Percentiles rank a stretch among this genome's conserved stretches.
Conservation (phyloP, 92 coral and sea anemone species). For the Muricea muricata region DNA sequence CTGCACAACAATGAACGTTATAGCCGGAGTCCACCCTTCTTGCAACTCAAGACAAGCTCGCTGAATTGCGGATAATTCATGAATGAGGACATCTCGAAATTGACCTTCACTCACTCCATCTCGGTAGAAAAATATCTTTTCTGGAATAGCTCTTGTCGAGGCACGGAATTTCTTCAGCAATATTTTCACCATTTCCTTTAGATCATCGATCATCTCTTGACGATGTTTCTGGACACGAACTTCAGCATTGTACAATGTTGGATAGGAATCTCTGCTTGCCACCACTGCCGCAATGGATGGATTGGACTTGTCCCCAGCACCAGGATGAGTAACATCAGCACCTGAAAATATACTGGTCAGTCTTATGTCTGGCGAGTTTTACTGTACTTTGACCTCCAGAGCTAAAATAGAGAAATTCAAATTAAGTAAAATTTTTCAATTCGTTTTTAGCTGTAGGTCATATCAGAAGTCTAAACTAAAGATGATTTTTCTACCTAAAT, state of each 20-base stretch:
- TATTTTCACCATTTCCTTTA: constrained; percentile 78
- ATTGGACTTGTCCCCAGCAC: constrained; percentile 74
- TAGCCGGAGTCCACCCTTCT: constrained; percentile 41
- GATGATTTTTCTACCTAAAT: too few species aligned
- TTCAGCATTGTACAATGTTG: constrained; percentile 77
- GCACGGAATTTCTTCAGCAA: constrained; percentile 58
- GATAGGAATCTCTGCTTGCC: constrained; percentile 84
- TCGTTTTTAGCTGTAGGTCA: too few species aligned
- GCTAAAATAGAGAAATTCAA: too few species aligned
- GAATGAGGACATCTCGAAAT: constrained; percentile 47
- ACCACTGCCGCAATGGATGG: constrained; percentile 97
- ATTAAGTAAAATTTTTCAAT: too few species aligned
- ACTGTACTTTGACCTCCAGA: too few species aligned
- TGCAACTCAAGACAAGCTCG: constrained; percentile 46
- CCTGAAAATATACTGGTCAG: too few species aligned
- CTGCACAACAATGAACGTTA: constrained; percentile 64
- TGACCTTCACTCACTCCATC: constrained; percentile 76
- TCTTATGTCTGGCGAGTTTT: too few species aligned
- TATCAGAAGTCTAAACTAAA: too few species aligned
- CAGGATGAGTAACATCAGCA: constrained; percentile 96
- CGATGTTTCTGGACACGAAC: constrained; percentile 82
- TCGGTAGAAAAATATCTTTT: constrained; percentile 71
- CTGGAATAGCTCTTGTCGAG: constrained; percentile 39
- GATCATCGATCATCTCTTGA: constrained; percentile 79
- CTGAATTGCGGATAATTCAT: constrained; percentile 64